Percentiles rank a stretch among this genome's conserved stretches.
Conservation (phyloP, 2,888 invertebrate genomes). For the Nemotelus nigrinus region DNA sequence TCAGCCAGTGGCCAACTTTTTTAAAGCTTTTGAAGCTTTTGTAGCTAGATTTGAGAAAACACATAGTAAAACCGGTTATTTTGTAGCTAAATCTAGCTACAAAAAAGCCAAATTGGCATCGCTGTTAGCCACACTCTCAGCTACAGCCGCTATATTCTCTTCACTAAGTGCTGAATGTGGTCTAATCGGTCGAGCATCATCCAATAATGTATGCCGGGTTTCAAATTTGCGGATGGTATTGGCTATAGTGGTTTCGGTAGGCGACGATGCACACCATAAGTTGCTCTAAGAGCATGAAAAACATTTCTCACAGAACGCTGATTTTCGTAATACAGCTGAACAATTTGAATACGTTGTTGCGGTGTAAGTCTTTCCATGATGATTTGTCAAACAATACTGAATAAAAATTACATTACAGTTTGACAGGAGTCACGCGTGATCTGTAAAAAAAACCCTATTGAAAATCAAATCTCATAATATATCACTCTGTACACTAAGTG, state of each 20-base stretch:
- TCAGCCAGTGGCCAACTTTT: no score
- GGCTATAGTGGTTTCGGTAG: constrained; percentile 18
- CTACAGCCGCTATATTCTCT: constrained; percentile 9
- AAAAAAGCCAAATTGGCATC: no score
- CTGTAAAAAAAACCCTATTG: no score
- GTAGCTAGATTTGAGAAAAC: no score
- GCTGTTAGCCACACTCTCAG: no score
- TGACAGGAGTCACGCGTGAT: no score
- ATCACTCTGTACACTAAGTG: no score
- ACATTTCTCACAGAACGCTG: constrained; percentile 22
- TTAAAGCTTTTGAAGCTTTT: no score
- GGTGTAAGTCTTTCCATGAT: constrained; percentile 2
- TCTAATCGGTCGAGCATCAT: neutral
- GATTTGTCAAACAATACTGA: neutral
- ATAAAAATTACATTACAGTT: neutral
- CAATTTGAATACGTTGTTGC: constrained; percentile 26
- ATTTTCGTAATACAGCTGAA: constrained; percentile 31
- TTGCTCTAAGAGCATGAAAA: neutral
- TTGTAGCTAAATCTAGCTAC: no score
- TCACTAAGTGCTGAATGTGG: neutral
- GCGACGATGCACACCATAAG: constrained; percentile 6
- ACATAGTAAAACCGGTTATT: no score
- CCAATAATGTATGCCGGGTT: neutral
- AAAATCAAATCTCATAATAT: no score
- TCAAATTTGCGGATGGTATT: constrained; percentile 19